Base-by-base conservation (phyloP, 2,888 invertebrate genomes). In the Acleris laterana region DNA sequence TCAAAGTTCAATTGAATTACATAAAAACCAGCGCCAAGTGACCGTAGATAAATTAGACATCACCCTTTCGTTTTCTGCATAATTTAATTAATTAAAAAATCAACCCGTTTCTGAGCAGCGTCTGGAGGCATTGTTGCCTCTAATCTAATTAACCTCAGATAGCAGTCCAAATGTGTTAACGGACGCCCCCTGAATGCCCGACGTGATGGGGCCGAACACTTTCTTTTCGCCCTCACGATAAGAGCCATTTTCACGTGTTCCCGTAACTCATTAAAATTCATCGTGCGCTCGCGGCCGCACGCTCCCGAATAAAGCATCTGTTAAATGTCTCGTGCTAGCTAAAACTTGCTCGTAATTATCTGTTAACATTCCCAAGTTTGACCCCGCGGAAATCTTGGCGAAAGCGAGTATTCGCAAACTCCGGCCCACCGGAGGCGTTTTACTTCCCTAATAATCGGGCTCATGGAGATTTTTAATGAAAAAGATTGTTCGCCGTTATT, bases 351-450 rank as follows among this genome's bases (percentile, higher is more conserved):
- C 85, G 87, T 92, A 92, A 93, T 93, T 92, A 93, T 93, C 92
- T 93, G 93, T 92, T 92, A 92, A 93, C 91, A 93, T 90, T 90
- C 85, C 88, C 84, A 93, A 92, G 89, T 92, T 90, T 90, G 91
- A 91, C 91, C 91, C 87, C 89, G 89, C 85, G 87, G 81, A 89
- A 89, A 90, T 90, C 90, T 90, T 85, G 73, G 77, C 79, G 79
- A 82, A 84, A 78, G 84, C 83, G 85, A 80, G 85, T 79, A 81
- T 82, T 84, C 80, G 79, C 79, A 79, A 88, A 83, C 83, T 83
- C 80, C 74, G 76, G 77, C 81, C 81, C 83, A 85, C 90, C 89
- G 86, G 86, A 86, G 90, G 90, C 89, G 88, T 87, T 92, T 90
- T 87, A 85, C 89, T 88, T 86, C 85, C 85, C 87, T 89, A 89